A percentile compares a stretch with the other conserved stretches of the same genome.
Conservation (phyloP, 2,888 invertebrate genomes). For the Agrotis segetum region DNA sequence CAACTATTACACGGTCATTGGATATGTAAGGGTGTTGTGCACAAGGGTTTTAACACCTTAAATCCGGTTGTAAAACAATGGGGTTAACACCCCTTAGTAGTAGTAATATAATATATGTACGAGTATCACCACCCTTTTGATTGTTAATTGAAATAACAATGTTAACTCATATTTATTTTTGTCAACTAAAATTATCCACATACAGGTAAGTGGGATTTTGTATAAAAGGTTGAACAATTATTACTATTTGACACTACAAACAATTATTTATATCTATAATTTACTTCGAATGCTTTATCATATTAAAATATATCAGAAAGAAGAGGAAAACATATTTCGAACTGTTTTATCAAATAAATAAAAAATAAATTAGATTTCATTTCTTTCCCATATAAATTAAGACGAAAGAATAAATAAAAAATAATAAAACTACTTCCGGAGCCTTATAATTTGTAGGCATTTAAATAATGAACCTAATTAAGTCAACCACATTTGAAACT, state of each 20-base stretch:
- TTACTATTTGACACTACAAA: no score
- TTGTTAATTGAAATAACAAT: background rate
- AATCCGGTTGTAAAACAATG: background rate
- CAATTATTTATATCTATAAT: no score
- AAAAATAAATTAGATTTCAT: background rate
- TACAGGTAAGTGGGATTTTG: no score
- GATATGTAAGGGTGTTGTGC: constrained; percentile 18
- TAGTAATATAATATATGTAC: no score
- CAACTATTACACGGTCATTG: constrained; percentile 23
- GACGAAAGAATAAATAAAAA: background rate
- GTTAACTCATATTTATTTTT: no score
- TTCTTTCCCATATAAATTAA: background rate
- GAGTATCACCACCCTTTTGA: background rate
- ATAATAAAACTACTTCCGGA: constrained; percentile 8
- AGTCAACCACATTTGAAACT: constrained; percentile 18
- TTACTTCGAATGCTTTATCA: no score
- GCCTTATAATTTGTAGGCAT: constrained; percentile 21
- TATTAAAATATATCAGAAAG: background rate
- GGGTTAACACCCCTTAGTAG: background rate
- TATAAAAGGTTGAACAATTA: no score
- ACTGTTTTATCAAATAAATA: background rate
- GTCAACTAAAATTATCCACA: no score
- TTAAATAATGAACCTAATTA: constrained; percentile 32
- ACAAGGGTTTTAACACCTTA: background rate
- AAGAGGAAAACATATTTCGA: background rate